These are phyloP conservation scores for Neosalanx taihuensis DNA, from an alignment of 2,797 vertebrate species.

Conservation along the genomic window DNA sequence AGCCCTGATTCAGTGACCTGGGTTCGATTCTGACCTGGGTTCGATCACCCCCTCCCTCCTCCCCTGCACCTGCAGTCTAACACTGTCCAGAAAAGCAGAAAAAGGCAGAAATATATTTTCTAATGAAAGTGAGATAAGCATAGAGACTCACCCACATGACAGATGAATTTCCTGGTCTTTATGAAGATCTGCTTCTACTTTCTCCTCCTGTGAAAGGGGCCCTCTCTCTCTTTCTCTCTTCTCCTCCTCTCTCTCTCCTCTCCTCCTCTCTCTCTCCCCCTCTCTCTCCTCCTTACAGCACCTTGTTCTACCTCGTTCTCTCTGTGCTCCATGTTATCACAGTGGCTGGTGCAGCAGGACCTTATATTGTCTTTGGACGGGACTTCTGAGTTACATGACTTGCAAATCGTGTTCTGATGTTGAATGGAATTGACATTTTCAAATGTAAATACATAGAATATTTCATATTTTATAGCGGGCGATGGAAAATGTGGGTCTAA, in stretches of 20 bases:
- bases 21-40: no score
- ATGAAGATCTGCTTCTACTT: conserved; percentile 13
- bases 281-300: conserved; percentile 19
- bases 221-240: conserved; percentile 16
- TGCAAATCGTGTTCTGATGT: conserved; percentile 65
- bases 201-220: neutral
- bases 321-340: neutral
- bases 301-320: conserved; percentile 12
- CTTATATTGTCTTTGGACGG: conserved; percentile 62
- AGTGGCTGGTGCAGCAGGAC: conserved; percentile 31
- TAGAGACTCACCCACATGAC: conserved; percentile 51
- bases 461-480: conserved; percentile 51
- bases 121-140: neutral
- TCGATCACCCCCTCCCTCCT: no score
- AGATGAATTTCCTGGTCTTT: conserved; percentile 29
- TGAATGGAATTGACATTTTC: conserved; percentile 66
- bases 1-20: no score
- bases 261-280: conserved; percentile 17
- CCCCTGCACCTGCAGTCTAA: no score
- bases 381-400: conserved; percentile 58
- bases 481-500: conserved; percentile 58
- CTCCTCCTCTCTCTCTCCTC: conserved; percentile 29
- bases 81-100: no score
- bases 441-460: conserved; percentile 68
- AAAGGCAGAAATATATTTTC: no score